These are phyloP conservation scores for Drosophila hamatofila DNA, from an alignment of 2,888 invertebrate species.

Conservation along the genomic window DNA sequence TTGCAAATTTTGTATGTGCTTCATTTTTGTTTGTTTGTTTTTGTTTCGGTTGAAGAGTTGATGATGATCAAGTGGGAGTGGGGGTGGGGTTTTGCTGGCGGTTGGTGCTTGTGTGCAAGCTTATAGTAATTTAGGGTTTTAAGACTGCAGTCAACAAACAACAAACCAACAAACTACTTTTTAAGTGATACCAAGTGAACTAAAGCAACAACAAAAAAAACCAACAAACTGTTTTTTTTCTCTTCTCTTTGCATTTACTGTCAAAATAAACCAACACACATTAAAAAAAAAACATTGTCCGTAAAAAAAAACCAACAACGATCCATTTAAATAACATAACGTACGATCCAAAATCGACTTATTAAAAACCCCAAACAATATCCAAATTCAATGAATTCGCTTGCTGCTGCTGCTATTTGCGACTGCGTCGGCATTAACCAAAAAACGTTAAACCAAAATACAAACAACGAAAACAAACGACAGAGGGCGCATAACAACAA, in stretches of 20 bases:
- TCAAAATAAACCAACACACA: constrained; percentile 41
- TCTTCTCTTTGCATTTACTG: constrained; percentile 76
- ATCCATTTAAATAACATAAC: constrained; percentile 24
- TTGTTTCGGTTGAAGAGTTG: neutral
- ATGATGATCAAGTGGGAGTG: constrained; percentile 2
- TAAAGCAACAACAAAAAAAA: constrained; percentile 62
- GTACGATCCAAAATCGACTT: constrained; percentile 35
- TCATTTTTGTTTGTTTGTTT: neutral
- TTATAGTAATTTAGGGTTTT: neutral
- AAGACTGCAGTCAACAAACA: constrained; percentile 14
- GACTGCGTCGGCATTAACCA: constrained; percentile 39
- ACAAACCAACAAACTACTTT: constrained; percentile 31
- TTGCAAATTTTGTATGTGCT: constrained; percentile 39
- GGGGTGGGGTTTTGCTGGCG: constrained; percentile 3
- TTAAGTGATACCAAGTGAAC: constrained; percentile 69
- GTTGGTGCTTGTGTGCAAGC: neutral
- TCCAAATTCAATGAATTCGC: constrained; percentile 10
- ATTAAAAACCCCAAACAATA: constrained; percentile 9
- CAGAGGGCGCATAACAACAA: constrained; percentile 59
- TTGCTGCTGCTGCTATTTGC: constrained; percentile 59
- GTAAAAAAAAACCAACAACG: constrained; percentile 21
- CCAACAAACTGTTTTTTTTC: constrained; percentile 66
- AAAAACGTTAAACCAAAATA: neutral
- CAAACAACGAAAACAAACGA: constrained; percentile 18
- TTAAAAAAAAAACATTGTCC: constrained; percentile 33